Conservation (phyloP, 2,113 vertebrate species). For the Epinephelus cyanopodus region DNA sequence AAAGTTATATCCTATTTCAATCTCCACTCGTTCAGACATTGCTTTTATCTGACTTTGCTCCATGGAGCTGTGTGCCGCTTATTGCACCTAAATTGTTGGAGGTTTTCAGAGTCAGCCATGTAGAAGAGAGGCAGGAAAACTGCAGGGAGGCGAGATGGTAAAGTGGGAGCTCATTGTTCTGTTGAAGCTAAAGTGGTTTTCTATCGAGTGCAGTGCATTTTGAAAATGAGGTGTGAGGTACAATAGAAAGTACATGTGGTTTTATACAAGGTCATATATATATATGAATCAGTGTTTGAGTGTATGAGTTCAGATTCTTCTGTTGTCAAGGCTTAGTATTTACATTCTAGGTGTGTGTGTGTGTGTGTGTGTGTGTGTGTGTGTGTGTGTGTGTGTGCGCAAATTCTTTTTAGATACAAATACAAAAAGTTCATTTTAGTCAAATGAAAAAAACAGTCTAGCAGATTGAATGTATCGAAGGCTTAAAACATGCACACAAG, state of each 20-base stretch:
- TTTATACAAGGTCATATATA: neutral
- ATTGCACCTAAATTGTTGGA: neutral
- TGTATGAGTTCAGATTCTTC: neutral
- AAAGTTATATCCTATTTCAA: neutral
- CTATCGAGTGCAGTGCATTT: fast-evolving
- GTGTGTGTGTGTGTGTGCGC: neutral
- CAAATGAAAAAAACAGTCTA: too few relatives aligned
- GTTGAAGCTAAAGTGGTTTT: neutral
- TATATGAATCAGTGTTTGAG: neutral
- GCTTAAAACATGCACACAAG: too few relatives aligned
- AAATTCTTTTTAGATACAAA: too few relatives aligned
- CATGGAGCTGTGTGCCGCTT: neutral
- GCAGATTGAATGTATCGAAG: too few relatives aligned
- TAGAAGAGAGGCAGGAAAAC: neutral
- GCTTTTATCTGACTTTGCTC: neutral
- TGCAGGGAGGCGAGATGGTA: neutral
- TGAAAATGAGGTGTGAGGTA: neutral
- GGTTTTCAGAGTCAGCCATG: neutral
- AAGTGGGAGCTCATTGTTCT: neutral
- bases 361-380: too few relatives aligned
- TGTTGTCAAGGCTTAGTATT: neutral
- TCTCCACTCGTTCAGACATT: neutral
- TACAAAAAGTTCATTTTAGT: too few relatives aligned
- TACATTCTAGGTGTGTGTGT: neutral
- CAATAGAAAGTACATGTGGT: neutral